Evolutionary conservation across 1,140 invertebrate species (phyloP).

Genomic region (Pachypsylla venusta): DNA sequence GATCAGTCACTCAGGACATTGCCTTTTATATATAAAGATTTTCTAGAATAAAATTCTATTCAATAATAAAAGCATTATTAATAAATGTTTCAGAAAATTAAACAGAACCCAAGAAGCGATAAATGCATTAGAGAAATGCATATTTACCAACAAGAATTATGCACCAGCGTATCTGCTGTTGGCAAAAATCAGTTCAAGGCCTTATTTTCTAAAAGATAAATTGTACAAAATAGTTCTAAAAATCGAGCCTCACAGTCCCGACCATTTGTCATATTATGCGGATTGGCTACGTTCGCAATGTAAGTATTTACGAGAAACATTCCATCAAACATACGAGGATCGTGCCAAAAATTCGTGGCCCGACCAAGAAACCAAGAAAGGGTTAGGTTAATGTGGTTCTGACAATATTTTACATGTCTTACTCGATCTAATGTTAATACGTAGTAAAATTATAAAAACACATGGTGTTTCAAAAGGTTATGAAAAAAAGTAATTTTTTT

Average conservation of each 20-base stretch:
- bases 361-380: background rate
- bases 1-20: too few species aligned
- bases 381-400: background rate
- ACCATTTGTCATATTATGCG: slow-evolving; percentile 48
- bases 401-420: slow-evolving; percentile 6
- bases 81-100: slow-evolving; percentile 38
- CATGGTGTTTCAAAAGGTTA: slow-evolving; percentile 4
- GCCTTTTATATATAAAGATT: too few species aligned
- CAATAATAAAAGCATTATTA: too few species aligned
- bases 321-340: background rate
- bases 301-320: slow-evolving; percentile 27
- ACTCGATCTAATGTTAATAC: background rate
- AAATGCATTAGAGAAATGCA: slow-evolving; percentile 48
- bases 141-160: slow-evolving; percentile 45
- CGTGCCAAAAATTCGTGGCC: background rate
- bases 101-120: slow-evolving; percentile 47
- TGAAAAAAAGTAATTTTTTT: too few species aligned
- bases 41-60: too few species aligned
- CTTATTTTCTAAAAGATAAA: slow-evolving; percentile 31
- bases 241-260: slow-evolving; percentile 45
- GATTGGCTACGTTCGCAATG: slow-evolving; percentile 47
- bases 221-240: slow-evolving; percentile 40
- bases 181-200: slow-evolving; percentile 34
- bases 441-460: background rate
- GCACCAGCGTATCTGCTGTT: slow-evolving; percentile 50